These are phyloP conservation scores for Leptinotarsa peninsularis DNA, from an alignment of 2,888 invertebrate genomes.

Conservation along the genomic window DNA sequence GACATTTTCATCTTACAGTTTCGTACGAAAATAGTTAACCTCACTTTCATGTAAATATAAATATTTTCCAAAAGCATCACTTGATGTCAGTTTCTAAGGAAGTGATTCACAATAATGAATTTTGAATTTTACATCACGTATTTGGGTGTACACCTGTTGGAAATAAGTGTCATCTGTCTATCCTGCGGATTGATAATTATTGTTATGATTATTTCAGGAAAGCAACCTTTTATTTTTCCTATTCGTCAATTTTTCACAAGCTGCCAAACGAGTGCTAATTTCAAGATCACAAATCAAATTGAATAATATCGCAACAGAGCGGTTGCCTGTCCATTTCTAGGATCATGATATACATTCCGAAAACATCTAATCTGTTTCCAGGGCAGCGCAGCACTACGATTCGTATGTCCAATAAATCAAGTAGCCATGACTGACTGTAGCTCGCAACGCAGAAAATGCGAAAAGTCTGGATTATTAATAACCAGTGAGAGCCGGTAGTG, in stretches of 20 bases:
- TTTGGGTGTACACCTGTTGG: too few species aligned
- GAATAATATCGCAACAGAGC: background rate
- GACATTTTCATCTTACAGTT: too few species aligned
- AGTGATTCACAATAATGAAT: too few species aligned
- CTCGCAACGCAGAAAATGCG: constrained; percentile 14
- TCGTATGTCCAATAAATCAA: constrained; percentile 6
- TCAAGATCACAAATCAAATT: background rate
- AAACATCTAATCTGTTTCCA: constrained; percentile 16
- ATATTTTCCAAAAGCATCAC: too few species aligned
- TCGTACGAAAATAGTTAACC: too few species aligned
- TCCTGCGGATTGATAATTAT: too few species aligned
- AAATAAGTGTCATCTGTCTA: too few species aligned
- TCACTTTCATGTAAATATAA: too few species aligned
- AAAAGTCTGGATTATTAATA: constrained; percentile 13
- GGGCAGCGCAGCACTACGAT: background rate
- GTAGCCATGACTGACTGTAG: constrained; percentile 14
- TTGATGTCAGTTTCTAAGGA: too few species aligned
- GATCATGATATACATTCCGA: background rate
- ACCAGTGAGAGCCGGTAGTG: background rate
- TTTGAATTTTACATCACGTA: too few species aligned
- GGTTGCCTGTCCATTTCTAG: background rate
- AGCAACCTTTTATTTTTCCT: background rate
- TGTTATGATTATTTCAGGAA: too few species aligned
- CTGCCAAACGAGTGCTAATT: background rate
- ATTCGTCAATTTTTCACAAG: background rate